A percentile compares a stretch with the other conserved stretches of the same genome.
These are phyloP conservation scores for Acipenser transmontanus DNA, from an alignment of 2,797 vertebrate species.

Conservation along the genomic window DNA sequence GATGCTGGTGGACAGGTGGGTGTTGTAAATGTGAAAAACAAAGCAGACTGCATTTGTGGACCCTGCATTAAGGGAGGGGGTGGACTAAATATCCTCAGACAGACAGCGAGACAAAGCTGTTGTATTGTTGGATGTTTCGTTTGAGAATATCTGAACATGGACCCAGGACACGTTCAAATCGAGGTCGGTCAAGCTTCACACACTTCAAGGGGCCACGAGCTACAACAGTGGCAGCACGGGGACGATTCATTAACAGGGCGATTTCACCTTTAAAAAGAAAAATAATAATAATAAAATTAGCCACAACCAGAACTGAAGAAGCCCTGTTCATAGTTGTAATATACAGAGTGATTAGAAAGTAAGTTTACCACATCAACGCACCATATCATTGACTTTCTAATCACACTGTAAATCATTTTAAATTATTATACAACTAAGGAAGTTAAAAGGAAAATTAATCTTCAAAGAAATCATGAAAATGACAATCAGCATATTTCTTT, in stretches of 20 bases:
- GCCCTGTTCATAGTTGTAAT: too few species aligned
- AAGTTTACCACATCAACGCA: too few species aligned
- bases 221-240: slow-evolving; percentile 90
- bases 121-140: slow-evolving; percentile 98
- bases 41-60: slow-evolving; percentile 70
- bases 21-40: slow-evolving; percentile 38
- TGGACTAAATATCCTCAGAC: slow-evolving; percentile 68
- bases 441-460: too few species aligned
- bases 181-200: slow-evolving; percentile 91
- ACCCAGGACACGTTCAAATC: slow-evolving; percentile 89
- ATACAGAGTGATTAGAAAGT: too few species aligned
- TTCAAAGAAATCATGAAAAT: too few species aligned
- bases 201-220: slow-evolving; percentile 91
- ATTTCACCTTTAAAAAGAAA: slow-evolving; percentile 74
- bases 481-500: too few species aligned
- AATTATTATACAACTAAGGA: too few species aligned
- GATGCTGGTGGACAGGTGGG: slow-evolving; percentile 47
- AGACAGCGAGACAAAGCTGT: slow-evolving; percentile 96
- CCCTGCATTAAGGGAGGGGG: slow-evolving; percentile 41
- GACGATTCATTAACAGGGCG: slow-evolving; percentile 92
- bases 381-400: too few species aligned
- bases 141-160: slow-evolving; percentile 96
- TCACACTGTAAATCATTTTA: too few species aligned
- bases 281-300: neutral
- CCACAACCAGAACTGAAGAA: too few species aligned